Evolutionary conservation across 2,113 vertebrate genomes (phyloP), one percentile per base, ranked within the genome.

Genomic region (Clarias gariepinus): DNA sequence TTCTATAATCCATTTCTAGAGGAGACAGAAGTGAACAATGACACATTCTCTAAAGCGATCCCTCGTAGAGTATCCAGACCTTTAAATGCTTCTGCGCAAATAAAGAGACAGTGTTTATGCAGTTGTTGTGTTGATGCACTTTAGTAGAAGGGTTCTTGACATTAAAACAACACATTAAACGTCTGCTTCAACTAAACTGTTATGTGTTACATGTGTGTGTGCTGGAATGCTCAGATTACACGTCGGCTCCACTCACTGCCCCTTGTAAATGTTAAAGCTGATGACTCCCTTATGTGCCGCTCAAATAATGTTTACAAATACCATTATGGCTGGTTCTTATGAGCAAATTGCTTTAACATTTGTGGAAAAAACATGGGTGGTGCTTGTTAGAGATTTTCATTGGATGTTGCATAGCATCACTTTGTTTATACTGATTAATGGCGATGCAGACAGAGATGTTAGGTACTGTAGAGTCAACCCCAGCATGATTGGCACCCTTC

Each of bases 261-360:
- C 64, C 83, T 89, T 58, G 84, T 92, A 85, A 90, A 91, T 83
- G 81, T 82, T 76, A 82, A 88, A 88, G 83, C 86, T 85, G 84
- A 90, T 86, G 90, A 86, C 79, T 88, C 78, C 84, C 91, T 87
- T 21, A 89, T 90, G 85, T 91, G 84, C 79, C 58, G 57, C 79
- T 69, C 55, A 76, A 84, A 91, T 85, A 87, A 86, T 85, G 81
- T 86, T 87, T 82, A 78, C 33, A 89, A 68, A 80, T 63, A 47
- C 76, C 78, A 78, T 64, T 82, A 81, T 81, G 58, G 58, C 63
- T 69, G 81, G 82, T 87, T 79, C 47, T 57, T 10, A 73, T 23
- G 63, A 74, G 83, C 87, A 84, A 80, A 83, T 86, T 66, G 64
- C 78, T 90, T 8, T 15, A 25, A 86, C 88, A 86, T 87, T 86